phyloP scores from a whole-genome alignment of 2,888 invertebrate genomes.

The Ichneumoninae sp. region DNA sequence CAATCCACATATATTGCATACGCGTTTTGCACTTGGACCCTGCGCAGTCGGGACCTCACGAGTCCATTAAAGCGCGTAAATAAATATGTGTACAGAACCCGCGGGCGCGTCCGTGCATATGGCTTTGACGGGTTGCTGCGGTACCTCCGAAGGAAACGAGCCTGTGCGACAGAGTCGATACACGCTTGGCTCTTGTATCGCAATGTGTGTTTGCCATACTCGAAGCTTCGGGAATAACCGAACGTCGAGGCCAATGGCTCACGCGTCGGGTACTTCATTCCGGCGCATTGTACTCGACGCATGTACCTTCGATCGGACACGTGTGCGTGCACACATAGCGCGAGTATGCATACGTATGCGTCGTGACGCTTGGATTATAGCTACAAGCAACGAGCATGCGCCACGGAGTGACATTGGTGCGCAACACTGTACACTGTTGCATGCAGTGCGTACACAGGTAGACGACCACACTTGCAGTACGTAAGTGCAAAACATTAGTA shows the following conservation, averaged over 20 bases:
- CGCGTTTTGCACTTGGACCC: slow-evolving; percentile 43
- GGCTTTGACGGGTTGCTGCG: background rate
- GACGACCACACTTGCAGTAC: background rate
- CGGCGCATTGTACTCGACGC: slow-evolving; percentile 56
- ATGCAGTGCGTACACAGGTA: slow-evolving; percentile 24
- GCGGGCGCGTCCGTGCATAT: slow-evolving; percentile 7
- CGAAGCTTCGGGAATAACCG: slow-evolving; percentile 55
- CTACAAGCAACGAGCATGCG: slow-evolving; percentile 18
- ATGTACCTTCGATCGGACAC: slow-evolving; percentile 30
- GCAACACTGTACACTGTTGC: slow-evolving; percentile 44
- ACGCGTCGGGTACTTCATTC: slow-evolving; percentile 46
- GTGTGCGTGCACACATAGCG: slow-evolving; percentile 1
- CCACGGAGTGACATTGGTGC: slow-evolving; percentile 45
- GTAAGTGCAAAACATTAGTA: slow-evolving; percentile 42
- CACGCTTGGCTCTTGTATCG: slow-evolving; percentile 6
- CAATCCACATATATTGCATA: background rate
- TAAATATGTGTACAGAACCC: slow-evolving; percentile 45
- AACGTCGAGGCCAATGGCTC: slow-evolving; percentile 44
- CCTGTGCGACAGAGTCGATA: slow-evolving; percentile 3
- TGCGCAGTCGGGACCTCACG: slow-evolving; percentile 29
- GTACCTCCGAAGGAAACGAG: slow-evolving; percentile 1
- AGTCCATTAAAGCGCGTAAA: slow-evolving; percentile 57
- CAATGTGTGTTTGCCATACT: slow-evolving; percentile 6
- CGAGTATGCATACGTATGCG: background rate
- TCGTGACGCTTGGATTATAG: background rate